Percentiles rank a stretch among this genome's conserved stretches.
These are phyloP conservation scores for Phoenicopterus ruber DNA, from an alignment of 2,113 vertebrate species.

Conservation along the genomic window DNA sequence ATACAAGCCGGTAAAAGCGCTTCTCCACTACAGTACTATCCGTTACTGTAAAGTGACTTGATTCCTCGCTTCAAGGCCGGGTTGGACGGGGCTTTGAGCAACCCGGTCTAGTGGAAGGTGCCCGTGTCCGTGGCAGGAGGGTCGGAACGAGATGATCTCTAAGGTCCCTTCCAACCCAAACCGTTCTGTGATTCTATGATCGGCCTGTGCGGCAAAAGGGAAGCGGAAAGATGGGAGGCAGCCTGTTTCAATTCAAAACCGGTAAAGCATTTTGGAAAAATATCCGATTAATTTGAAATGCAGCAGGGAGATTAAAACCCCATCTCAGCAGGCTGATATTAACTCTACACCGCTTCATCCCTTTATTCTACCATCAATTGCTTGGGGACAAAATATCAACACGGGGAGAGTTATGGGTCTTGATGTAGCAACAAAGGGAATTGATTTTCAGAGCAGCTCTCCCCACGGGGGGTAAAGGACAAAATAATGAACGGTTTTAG, in stretches of 20 bases:
- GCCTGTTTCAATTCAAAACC: not conserved
- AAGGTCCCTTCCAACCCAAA: too few relatives aligned
- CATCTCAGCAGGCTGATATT: not conserved
- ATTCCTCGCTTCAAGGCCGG: not conserved
- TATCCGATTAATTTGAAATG: slow-evolving; percentile 23
- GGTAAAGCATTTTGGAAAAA: slow-evolving; percentile 21
- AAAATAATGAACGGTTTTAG: not conserved
- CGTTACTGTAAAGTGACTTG: not conserved
- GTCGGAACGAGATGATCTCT: too few relatives aligned
- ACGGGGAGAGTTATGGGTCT: not conserved
- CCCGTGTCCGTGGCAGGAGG: too few relatives aligned
- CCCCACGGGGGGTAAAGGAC: not conserved
- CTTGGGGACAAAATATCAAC: not conserved
- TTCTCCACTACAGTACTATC: not conserved
- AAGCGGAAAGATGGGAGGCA: not conserved
- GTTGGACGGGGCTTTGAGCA: too few relatives aligned
- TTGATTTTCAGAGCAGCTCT: not conserved
- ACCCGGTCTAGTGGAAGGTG: too few relatives aligned
- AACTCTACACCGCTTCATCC: not conserved
- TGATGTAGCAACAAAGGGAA: slow-evolving; percentile 5
- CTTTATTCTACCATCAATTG: not conserved
- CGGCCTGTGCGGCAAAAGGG: not conserved
- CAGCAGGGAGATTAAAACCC: not conserved
- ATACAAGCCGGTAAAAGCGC: not conserved
- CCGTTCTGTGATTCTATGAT: too few relatives aligned